These are phyloP conservation scores for Neodontobutis hainanensis DNA, from an alignment of 2,113 vertebrate genomes.

Conservation along the genomic window DNA sequence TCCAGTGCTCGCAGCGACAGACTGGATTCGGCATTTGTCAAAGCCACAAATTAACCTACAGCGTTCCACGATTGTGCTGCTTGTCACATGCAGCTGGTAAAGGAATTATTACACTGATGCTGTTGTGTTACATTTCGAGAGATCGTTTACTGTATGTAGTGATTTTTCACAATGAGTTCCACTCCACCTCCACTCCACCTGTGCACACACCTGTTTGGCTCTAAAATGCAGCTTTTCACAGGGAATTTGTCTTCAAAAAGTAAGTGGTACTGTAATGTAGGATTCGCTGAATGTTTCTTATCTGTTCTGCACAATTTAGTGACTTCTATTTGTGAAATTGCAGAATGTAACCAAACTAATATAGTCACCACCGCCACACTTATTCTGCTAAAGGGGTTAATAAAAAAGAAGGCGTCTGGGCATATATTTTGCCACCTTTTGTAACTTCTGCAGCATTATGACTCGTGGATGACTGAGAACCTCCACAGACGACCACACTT, in stretches of 20 bases:
- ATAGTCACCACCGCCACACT: no score
- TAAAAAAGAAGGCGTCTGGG: no score
- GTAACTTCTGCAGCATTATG: no score
- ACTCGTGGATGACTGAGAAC: no score
- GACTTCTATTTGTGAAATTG: no score
- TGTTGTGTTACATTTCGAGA: constrained; percentile 20
- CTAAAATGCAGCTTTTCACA: neutral
- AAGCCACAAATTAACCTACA: constrained; percentile 65
- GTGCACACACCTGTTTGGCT: neutral
- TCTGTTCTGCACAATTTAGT: no score
- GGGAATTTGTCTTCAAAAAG: no score
- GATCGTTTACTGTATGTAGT: constrained; percentile 16
- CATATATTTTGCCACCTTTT: no score
- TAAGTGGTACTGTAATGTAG: neutral
- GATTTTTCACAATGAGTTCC: constrained; percentile 10
- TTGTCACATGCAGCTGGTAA: constrained; percentile 59
- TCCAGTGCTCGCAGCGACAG: constrained; percentile 56
- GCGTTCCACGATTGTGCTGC: constrained; percentile 49
- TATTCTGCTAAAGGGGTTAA: no score
- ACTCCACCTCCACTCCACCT: constrained; percentile 6
- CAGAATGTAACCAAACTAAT: no score
- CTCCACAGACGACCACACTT: no score
- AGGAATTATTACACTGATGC: constrained; percentile 53
- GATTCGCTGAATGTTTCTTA: no score
- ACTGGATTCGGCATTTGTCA: constrained; percentile 64